phyloP scores from a whole-genome alignment of 2,888 invertebrate species.

The Polylopha cassiicola region DNA sequence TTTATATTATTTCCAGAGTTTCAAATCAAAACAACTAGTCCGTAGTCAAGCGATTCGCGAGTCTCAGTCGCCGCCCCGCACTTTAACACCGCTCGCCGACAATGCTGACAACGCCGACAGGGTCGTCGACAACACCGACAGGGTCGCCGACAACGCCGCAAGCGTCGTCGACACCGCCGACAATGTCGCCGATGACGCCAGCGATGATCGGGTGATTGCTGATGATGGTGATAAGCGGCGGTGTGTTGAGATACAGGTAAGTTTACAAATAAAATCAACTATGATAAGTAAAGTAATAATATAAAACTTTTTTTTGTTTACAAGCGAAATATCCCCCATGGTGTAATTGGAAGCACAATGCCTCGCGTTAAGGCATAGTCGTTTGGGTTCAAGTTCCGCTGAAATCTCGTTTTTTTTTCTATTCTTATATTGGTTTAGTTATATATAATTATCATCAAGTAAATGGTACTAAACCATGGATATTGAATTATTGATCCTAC shows the following conservation, averaged over 20 bases:
- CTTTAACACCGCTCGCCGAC: conserved; percentile 60
- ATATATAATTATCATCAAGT: too few species aligned
- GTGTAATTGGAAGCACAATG: too few species aligned
- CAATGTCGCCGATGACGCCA: conserved; percentile 14
- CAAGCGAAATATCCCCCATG: too few species aligned
- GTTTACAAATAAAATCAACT: conserved; percentile 1
- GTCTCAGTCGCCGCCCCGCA: conserved; percentile 82
- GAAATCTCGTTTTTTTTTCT: too few species aligned
- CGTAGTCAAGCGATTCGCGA: conserved; percentile 95
- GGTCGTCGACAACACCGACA: conserved; percentile 28
- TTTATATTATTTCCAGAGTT: conserved; percentile 51
- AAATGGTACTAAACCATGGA: too few species aligned
- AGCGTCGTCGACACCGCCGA: conserved; percentile 1
- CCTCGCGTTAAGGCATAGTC: too few species aligned
- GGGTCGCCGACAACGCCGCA: conserved; percentile 20
- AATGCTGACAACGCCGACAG: conserved; percentile 22
- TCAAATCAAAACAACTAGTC: conserved; percentile 89
- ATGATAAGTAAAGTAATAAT: not conserved
- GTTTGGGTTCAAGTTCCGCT: too few species aligned
- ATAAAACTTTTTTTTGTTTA: too few species aligned
- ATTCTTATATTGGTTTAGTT: too few species aligned
- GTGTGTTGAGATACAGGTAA: conserved; percentile 69
- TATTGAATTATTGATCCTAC: too few species aligned
- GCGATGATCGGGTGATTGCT: conserved; percentile 4
- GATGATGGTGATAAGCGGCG: conserved; percentile 46